Evolutionary conservation across 2,113 vertebrate genomes (phyloP), one percentile per base, ranked within the genome.

Genomic region (Sturnira hondurensis): DNA sequence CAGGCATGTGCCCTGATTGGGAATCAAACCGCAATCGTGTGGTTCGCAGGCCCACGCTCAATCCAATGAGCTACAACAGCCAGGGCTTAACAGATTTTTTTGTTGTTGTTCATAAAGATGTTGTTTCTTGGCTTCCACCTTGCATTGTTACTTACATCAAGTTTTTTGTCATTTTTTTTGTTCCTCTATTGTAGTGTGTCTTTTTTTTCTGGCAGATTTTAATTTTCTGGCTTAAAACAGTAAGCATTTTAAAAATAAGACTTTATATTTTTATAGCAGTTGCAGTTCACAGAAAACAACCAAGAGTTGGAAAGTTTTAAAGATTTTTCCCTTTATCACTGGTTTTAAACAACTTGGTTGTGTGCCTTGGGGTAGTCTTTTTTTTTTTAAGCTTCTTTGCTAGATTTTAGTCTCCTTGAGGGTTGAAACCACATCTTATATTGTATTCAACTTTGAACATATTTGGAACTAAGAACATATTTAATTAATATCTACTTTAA

Each of bases 401-500:
- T 93, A 84, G 24, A 78, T 86, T 94, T 73, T 91, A 36, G 68
- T 93, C 38, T 74, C 38, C 45, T 94, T 94, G 50, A 84, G 77
- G 31, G 19, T 38, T 54, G 9, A 92, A 26, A 43, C 7, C 15
- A 81, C 7, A 76, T 77, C 26, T 81, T 89, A 31, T 63, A 28
- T 70, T 87, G 24, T 89, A 86, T 70, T 10, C 33, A 52, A 36
- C 12, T 85, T 93, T 91, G 4, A 88, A 71, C n/a, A 74, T 83
- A 47, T 73, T 92, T 82, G 28, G 61, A 85, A 71, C 31, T 93
- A 19, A n/a, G 11, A 58, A 68, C 31, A 45, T 76, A 71, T 63
- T 93, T 95, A 93, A 61, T 91, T 86, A 80, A 20, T 61, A 38
- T 41, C 12, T 95, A 47, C 70, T 89, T 94, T 93, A 87, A 45